Evolutionary conservation across 2,888 invertebrate species (phyloP).

Genomic region (Nomada flava): DNA sequence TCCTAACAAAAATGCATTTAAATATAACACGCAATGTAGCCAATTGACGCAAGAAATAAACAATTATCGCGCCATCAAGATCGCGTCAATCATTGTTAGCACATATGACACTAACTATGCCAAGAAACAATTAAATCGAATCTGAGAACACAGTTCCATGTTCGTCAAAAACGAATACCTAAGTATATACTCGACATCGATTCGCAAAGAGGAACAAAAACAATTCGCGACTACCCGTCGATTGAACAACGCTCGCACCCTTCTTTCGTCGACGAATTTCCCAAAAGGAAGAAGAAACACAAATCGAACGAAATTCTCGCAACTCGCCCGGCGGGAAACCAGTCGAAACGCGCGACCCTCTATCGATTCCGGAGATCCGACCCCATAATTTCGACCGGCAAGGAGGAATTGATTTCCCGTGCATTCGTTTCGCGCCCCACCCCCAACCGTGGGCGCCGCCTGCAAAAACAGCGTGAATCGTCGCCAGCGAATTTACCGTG

Average conservation of each 20-base stretch:
- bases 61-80: no score
- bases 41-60: no score
- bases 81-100: no score
- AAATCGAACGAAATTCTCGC: background rate
- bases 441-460: slow-evolving; percentile 48
- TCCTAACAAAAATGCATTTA: no score
- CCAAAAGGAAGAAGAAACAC: background rate
- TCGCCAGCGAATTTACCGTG: slow-evolving; percentile 67
- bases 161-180: slow-evolving; percentile 2
- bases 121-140: no score
- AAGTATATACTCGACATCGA: slow-evolving; percentile 5
- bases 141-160: no score
- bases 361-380: slow-evolving; percentile 36
- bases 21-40: no score
- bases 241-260: slow-evolving; percentile 1
- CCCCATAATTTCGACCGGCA: slow-evolving; percentile 32
- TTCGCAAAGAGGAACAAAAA: background rate
- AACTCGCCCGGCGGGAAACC: background rate
- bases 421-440: slow-evolving; percentile 9
- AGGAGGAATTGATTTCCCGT: slow-evolving; percentile 49
- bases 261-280: background rate
- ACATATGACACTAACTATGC: no score
- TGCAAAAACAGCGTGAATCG: slow-evolving; percentile 72
- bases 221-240: background rate
- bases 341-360: background rate